Percentiles rank a stretch among this genome's conserved stretches.
Evolutionary conservation across 2,113 vertebrate genomes (phyloP).

Genomic region (mouse (Mus musculus)): DNA sequence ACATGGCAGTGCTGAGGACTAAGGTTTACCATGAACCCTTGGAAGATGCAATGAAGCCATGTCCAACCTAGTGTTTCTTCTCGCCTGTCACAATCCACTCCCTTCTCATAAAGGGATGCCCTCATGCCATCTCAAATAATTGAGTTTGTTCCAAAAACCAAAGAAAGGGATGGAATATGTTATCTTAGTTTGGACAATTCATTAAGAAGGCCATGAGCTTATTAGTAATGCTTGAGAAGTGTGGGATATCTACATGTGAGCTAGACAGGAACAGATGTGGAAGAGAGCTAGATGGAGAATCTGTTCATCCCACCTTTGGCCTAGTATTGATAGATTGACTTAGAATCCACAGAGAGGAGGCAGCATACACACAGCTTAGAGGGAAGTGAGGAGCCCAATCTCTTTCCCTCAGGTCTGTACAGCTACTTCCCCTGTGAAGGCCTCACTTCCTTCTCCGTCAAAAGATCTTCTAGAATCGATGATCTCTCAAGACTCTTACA

Average conservation of each 20-base stretch:
- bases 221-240: neutral
- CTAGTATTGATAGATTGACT: neutral
- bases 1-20: neutral
- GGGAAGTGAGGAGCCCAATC: neutral
- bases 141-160: neutral
- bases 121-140: neutral
- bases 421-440: neutral
- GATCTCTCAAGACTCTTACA: neutral
- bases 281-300: neutral
- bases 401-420: neutral
- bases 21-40: neutral
- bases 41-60: neutral
- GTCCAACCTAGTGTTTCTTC: neutral
- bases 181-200: neutral
- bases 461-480: constrained; percentile 32
- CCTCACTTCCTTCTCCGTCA: neutral
- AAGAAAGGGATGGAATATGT: constrained; percentile 23
- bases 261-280: neutral
- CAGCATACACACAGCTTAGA: neutral
- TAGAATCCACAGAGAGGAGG: neutral
- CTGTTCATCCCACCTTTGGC: neutral
- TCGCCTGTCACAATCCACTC: neutral
- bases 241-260: neutral
- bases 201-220: constrained; percentile 31
- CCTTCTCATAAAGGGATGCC: neutral